Conservation (phyloP, 53 echinoderm and acorn worm genomes). For the Henricia sp. region DNA sequence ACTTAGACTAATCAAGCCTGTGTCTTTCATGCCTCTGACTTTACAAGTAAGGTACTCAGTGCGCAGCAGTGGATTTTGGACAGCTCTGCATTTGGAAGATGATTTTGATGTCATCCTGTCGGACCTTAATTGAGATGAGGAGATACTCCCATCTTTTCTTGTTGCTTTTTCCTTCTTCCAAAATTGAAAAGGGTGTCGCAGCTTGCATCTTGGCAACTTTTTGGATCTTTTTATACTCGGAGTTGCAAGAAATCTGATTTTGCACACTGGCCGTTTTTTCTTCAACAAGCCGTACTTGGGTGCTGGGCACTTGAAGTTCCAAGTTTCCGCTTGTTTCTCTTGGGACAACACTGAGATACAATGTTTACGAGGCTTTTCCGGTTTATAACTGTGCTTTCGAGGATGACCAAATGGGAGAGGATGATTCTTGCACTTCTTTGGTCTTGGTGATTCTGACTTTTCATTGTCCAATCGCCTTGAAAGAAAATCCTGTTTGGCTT, state of each 20-base stretch:
- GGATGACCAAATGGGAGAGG: too few species aligned
- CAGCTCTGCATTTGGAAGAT: slow-evolving; percentile 4
- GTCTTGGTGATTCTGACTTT: neutral
- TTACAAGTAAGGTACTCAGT: neutral
- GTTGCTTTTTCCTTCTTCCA: neutral
- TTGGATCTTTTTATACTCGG: neutral
- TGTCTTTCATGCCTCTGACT: neutral
- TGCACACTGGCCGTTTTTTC: neutral
- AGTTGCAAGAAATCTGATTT: neutral
- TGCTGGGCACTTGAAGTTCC: slow-evolving; percentile 11
- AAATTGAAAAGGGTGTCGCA: neutral
- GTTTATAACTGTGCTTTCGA: too few species aligned
- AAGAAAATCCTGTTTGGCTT: neutral
- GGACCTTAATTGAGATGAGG: too few species aligned
- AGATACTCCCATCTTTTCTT: neutral
- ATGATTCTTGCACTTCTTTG: neutral
- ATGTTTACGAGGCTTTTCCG: too few species aligned
- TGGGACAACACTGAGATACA: neutral
- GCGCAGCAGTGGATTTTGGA: neutral
- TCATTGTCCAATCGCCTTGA: neutral
- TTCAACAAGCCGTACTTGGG: neutral
- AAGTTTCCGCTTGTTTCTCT: neutral
- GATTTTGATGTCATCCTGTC: neutral
- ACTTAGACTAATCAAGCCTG: neutral
- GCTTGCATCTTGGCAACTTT: neutral